Evolutionary conservation across 2,797 vertebrate genomes (phyloP).

Genomic region (Coluber constrictor): DNA sequence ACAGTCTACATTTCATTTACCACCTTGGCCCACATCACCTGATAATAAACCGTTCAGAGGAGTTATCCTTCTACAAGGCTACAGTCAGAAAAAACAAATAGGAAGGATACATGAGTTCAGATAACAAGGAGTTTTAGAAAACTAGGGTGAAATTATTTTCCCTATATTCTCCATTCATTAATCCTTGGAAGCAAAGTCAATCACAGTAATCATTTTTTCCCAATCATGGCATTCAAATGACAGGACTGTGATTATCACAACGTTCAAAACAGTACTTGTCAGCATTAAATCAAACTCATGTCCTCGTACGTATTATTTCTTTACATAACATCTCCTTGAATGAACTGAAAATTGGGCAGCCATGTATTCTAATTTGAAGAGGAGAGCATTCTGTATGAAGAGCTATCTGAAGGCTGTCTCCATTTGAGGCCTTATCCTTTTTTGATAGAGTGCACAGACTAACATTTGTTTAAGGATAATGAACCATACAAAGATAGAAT

Average conservation of each 20-base stretch:
- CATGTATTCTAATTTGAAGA: neutral
- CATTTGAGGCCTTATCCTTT: neutral
- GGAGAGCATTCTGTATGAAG: neutral
- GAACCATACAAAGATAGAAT: neutral
- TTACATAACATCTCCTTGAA: neutral
- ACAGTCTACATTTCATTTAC: neutral
- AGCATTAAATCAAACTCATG: constrained; percentile 8
- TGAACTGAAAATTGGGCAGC: neutral
- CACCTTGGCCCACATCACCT: neutral
- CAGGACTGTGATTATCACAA: constrained; percentile 2
- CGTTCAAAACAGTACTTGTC: neutral
- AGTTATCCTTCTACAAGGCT: neutral
- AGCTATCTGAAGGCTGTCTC: neutral
- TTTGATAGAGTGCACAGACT: neutral
- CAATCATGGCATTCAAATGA: neutral
- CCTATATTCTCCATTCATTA: neutral
- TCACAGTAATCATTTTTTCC: neutral
- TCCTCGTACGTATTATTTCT: neutral
- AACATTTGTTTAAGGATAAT: neutral
- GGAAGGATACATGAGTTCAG: neutral
- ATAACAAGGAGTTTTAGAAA: constrained; percentile 4
- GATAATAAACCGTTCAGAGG: neutral
- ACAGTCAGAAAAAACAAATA: neutral
- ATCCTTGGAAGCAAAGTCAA: neutral
- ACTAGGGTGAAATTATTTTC: neutral